Evolutionary conservation across 2,113 vertebrate species (phyloP).

Genomic region (Tenebrosternarchus preto): DNA sequence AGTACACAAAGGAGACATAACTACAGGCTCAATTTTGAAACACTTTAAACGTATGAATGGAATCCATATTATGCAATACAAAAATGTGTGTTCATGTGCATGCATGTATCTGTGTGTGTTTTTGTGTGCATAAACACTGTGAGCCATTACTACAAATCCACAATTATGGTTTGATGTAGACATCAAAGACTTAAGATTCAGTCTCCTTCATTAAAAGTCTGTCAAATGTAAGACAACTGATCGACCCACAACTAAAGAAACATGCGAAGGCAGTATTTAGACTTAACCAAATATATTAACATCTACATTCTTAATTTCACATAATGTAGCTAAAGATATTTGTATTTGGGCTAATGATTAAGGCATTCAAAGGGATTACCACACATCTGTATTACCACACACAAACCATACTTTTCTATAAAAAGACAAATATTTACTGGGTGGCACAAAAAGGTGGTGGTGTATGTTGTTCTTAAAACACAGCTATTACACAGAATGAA

Average conservation of each 20-base stretch:
- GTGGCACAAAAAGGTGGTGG: too few relatives aligned
- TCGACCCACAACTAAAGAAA: conserved; percentile 1
- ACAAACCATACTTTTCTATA: too few relatives aligned
- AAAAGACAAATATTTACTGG: too few relatives aligned
- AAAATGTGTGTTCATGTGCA: conserved; percentile 1
- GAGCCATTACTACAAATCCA: background rate
- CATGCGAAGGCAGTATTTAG: background rate
- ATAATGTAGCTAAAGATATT: background rate
- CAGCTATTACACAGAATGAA: too few relatives aligned
- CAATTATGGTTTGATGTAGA: conserved; percentile 37
- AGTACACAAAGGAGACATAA: background rate
- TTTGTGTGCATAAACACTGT: background rate
- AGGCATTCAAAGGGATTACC: too few relatives aligned
- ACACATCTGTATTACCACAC: background rate
- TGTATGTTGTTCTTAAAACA: too few relatives aligned
- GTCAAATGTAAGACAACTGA: background rate
- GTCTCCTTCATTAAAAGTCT: background rate
- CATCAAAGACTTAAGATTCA: conserved; percentile 15
- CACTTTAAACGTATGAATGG: background rate
- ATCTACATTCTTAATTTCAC: background rate
- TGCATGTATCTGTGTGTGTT: background rate
- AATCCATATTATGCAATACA: conserved; percentile 1
- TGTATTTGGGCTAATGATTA: background rate
- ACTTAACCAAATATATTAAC: background rate
- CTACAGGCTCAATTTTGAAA: background rate